Conservation (phyloP, 1,140 invertebrate genomes). For the Olivierus martensii region DNA sequence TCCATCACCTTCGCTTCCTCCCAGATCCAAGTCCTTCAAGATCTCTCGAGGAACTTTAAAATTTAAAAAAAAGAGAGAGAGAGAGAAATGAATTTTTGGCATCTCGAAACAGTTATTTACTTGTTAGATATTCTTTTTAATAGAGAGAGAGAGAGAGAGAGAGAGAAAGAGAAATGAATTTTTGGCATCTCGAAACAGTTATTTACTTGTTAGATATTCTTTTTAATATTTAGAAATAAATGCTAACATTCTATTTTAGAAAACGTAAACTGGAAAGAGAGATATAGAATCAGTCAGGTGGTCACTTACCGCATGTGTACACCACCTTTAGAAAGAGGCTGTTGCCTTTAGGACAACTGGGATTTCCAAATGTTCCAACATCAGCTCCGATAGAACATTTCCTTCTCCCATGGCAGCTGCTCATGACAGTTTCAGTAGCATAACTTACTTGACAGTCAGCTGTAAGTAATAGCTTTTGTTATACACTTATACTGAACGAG, state of each 20-base stretch:
- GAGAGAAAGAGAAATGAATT: too few relatives aligned
- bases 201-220: too few relatives aligned
- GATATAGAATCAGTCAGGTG: neutral
- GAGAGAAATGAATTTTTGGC: too few relatives aligned
- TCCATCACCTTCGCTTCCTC: neutral
- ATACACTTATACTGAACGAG: neutral
- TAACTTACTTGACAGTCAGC: conserved; percentile 18
- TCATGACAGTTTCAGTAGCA: conserved; percentile 19
- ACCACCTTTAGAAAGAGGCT: conserved; percentile 20
- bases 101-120: too few relatives aligned
- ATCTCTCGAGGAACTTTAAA: conserved; percentile 11
- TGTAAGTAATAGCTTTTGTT: neutral
- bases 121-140: too few relatives aligned
- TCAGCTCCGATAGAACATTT: conserved; percentile 18
- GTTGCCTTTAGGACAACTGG: conserved; percentile 12
- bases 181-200: too few relatives aligned
- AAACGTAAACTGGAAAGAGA: too few relatives aligned
- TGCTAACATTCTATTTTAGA: too few relatives aligned
- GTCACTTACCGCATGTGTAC: conserved; percentile 19
- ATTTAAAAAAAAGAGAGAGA: too few relatives aligned
- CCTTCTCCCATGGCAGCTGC: conserved; percentile 15
- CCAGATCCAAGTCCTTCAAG: conserved; percentile 14
- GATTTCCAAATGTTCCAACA: conserved; percentile 17
- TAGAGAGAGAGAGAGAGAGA: too few relatives aligned
- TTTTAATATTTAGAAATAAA: too few relatives aligned